A percentile compares a stretch with the other conserved stretches of the same genome.
These are phyloP conservation scores for Blastobasis lacticolella DNA, from an alignment of 2,888 invertebrate species.

Conservation along the genomic window DNA sequence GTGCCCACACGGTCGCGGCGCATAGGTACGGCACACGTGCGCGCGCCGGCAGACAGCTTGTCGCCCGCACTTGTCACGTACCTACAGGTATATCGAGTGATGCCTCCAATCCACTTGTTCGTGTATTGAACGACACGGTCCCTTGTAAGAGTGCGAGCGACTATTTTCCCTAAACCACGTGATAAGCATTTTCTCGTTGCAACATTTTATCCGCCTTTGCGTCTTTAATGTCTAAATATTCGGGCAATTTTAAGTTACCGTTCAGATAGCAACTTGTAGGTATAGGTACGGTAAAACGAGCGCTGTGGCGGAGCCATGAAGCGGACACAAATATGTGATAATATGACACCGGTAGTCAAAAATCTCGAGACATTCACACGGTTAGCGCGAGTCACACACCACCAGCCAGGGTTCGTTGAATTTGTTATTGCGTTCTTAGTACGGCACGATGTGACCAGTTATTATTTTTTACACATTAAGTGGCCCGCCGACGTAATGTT, in stretches of 20 bases:
- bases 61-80: conserved; percentile 65
- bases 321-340: conserved; percentile 42
- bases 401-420: conserved; percentile 72
- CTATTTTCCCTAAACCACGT: too few relatives aligned
- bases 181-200: too few relatives aligned
- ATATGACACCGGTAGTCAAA: conserved; percentile 60
- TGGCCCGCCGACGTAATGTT: conserved; percentile 53
- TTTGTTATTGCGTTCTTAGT: conserved; percentile 72
- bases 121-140: conserved; percentile 28
- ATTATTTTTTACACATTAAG: conserved; percentile 50
- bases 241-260: too few relatives aligned
- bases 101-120: conserved; percentile 57
- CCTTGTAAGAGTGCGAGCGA: too few relatives aligned
- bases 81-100: conserved; percentile 25
- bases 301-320: too few relatives aligned
- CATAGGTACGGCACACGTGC: conserved; percentile 59
- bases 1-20: conserved; percentile 47
- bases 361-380: conserved; percentile 66
- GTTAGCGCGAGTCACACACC: conserved; percentile 64
- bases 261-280: too few relatives aligned
- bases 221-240: too few relatives aligned
- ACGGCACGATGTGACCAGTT: conserved; percentile 52
- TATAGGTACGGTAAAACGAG: too few relatives aligned
- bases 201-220: too few relatives aligned
- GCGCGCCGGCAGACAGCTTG: conserved; percentile 67